Percentiles rank a stretch among this genome's conserved stretches.
These are phyloP conservation scores for Omphaloscelis lunosa DNA, from an alignment of 2,888 invertebrate genomes.

Conservation along the genomic window DNA sequence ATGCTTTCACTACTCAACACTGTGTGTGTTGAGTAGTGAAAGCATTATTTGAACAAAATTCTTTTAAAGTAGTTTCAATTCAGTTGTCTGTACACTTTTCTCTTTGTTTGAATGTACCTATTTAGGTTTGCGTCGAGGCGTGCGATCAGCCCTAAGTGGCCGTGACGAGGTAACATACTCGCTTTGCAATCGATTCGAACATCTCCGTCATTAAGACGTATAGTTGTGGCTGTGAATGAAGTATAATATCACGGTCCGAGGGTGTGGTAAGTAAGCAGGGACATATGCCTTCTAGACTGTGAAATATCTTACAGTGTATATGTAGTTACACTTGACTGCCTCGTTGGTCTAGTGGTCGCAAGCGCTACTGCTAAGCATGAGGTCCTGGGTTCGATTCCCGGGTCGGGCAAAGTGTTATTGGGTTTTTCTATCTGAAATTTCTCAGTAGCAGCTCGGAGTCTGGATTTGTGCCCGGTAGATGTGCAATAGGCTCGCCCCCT, in stretches of 20 bases:
- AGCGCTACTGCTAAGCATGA: no score
- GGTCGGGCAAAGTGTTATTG: no score
- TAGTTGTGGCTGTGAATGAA: constrained; percentile 20
- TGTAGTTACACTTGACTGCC: no score
- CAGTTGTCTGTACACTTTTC: not conserved
- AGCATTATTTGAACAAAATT: no score
- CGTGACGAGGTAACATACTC: constrained; percentile 39
- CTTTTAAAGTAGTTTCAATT: not conserved
- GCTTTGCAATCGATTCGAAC: constrained; percentile 44
- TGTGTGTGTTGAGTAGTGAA: no score
- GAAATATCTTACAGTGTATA: no score
- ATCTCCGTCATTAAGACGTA: constrained; percentile 34
- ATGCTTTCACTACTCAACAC: not conserved
- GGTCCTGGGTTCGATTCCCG: no score
- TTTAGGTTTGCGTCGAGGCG: constrained; percentile 48
- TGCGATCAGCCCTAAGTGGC: constrained; percentile 47
- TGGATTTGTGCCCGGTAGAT: no score
- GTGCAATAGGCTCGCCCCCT: no score
- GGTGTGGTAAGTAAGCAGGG: not conserved
- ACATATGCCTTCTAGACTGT: not conserved
- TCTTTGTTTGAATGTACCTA: constrained; percentile 21
- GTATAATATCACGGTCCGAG: constrained; percentile 2
- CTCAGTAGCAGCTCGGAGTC: no score
- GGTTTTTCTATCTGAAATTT: no score
- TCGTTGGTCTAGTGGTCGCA: no score